phyloP scores from a whole-genome alignment of 2,113 vertebrate species.

The Atherinomorus stipes region DNA sequence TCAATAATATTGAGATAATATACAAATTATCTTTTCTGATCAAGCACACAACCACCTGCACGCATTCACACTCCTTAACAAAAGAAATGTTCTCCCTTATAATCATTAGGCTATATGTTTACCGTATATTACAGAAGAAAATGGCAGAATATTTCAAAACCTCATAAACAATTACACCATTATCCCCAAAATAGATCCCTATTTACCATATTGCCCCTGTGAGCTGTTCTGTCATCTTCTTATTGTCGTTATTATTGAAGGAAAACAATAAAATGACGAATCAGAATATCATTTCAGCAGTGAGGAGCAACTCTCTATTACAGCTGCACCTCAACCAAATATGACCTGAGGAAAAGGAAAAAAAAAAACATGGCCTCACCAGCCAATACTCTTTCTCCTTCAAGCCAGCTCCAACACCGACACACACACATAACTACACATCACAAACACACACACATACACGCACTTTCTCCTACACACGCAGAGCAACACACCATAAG shows the following conservation, averaged over 20 bases:
- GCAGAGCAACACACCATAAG: constrained; percentile 70
- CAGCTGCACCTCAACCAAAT: constrained; percentile 67
- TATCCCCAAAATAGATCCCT: constrained; percentile 54
- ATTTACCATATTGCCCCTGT: constrained; percentile 70
- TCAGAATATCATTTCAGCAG: constrained; percentile 61
- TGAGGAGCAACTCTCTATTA: constrained; percentile 35
- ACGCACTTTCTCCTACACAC: constrained; percentile 21
- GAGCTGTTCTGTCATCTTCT: constrained; percentile 34
- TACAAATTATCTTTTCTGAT: neutral
- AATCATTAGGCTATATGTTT: constrained; percentile 80
- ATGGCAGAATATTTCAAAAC: constrained; percentile 78
- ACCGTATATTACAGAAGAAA: constrained; percentile 88
- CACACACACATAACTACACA: constrained; percentile 35
- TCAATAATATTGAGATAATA: neutral
- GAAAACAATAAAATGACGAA: constrained; percentile 50
- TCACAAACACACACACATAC: constrained; percentile 26
- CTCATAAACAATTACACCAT: constrained; percentile 56
- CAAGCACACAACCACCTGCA: neutral
- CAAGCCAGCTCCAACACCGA: constrained; percentile 56
- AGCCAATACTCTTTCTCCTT: constrained; percentile 76
- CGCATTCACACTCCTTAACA: constrained; percentile 18
- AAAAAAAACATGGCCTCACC: constrained; percentile 73
- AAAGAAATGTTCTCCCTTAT: constrained; percentile 74
- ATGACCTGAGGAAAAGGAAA: constrained; percentile 61
- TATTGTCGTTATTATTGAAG: constrained; percentile 38